Evolutionary conservation across 2,113 vertebrate species (phyloP).

Genomic region (Zosterops borbonicus): DNA sequence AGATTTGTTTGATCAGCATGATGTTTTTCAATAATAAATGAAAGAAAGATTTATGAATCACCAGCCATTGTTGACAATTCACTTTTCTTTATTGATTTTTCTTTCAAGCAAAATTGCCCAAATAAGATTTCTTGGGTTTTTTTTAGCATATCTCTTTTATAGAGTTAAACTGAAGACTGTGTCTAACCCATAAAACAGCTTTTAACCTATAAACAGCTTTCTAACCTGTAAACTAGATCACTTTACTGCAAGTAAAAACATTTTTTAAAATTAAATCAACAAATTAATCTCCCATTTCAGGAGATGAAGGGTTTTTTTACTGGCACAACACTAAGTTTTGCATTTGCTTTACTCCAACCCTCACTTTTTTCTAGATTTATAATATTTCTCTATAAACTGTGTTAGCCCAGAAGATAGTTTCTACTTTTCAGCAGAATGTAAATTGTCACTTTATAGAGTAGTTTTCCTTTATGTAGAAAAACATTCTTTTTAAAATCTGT

Average conservation of each 20-base stretch:
- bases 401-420: background rate
- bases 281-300: background rate
- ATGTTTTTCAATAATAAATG: too few species aligned
- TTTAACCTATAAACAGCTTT: background rate
- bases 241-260: background rate
- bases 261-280: background rate
- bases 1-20: too few species aligned
- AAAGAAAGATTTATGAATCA: too few species aligned
- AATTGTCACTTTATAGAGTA: background rate
- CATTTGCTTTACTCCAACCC: background rate
- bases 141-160: background rate
- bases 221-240: background rate
- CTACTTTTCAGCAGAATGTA: background rate
- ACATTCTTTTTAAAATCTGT: background rate
- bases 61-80: too few species aligned
- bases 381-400: background rate
- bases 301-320: background rate
- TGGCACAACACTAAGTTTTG: background rate
- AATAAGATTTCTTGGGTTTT: background rate
- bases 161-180: background rate
- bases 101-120: background rate
- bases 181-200: background rate
- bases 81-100: too few species aligned
- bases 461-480: background rate
- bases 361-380: background rate